Evolutionary conservation across 2,797 vertebrate species (phyloP).

Genomic region (Glyptemys insculpta): DNA sequence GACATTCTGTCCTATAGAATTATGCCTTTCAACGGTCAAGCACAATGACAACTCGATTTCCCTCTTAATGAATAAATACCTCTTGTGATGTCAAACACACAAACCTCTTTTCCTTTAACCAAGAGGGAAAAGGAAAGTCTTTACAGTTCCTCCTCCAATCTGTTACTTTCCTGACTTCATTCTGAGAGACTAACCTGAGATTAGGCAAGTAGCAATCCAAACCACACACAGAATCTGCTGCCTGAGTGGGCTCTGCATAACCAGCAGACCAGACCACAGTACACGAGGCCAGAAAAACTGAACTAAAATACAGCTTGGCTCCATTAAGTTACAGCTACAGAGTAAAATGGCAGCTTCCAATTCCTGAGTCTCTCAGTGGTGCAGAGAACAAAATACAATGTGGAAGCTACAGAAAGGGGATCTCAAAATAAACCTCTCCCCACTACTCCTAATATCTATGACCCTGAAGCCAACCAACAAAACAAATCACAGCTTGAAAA

Average conservation of each 20-base stretch:
- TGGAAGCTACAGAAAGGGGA: background rate
- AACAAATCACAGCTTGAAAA: conserved; percentile 12
- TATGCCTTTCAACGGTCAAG: background rate
- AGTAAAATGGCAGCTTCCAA: background rate
- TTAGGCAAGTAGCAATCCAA: background rate
- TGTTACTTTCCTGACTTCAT: background rate
- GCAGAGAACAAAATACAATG: background rate
- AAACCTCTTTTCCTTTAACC: background rate
- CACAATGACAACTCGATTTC: background rate
- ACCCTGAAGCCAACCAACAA: conserved; percentile 14
- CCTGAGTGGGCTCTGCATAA: background rate
- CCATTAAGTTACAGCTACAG: background rate
- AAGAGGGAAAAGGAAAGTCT: background rate
- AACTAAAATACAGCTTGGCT: background rate
- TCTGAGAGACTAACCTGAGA: background rate
- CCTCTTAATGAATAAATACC: background rate
- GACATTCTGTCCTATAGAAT: background rate
- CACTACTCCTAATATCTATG: background rate
- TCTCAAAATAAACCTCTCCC: background rate
- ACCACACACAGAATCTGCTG: background rate
- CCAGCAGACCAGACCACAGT: background rate
- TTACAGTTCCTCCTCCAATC: background rate
- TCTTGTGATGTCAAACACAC: background rate
- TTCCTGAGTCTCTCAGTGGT: background rate
- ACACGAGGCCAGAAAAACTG: background rate